These are phyloP conservation scores for Buceros bicornis DNA, from an alignment of 2,797 vertebrate species.

Conservation along the genomic window DNA sequence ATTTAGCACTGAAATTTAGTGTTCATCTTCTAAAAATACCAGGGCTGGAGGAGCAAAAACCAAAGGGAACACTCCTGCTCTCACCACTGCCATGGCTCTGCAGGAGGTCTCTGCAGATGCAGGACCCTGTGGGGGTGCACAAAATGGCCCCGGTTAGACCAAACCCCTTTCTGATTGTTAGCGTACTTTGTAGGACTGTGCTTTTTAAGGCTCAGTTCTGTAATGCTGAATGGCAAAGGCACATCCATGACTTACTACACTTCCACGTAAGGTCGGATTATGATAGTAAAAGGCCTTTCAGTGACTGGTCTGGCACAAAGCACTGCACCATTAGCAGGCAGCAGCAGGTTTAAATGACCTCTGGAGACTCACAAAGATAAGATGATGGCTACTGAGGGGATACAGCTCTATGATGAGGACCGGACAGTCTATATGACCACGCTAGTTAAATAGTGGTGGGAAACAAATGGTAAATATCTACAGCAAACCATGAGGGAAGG, in stretches of 20 bases:
- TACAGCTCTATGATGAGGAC: neutral
- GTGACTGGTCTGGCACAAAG: neutral
- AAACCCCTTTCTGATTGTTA: neutral
- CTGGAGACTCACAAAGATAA: neutral
- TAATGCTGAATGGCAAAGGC: neutral
- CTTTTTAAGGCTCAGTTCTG: neutral
- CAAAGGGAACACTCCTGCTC: neutral
- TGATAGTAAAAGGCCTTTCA: neutral
- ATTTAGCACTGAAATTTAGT: neutral
- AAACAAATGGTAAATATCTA: neutral
- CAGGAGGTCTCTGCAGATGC: neutral
- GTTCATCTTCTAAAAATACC: neutral
- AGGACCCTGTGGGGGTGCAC: neutral
- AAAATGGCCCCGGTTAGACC: neutral
- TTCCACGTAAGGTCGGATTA: neutral
- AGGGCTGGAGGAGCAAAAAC: neutral
- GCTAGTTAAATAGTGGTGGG: neutral
- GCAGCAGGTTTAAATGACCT: conserved; percentile 4
- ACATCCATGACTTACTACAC: neutral
- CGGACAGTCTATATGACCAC: neutral
- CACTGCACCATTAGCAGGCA: neutral
- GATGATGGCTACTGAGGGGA: neutral
- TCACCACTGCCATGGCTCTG: neutral
- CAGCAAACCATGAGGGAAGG: neutral
- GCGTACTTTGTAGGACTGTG: neutral